phyloP scores from a whole-genome alignment of 2,113 vertebrate species.

The Serinus canaria region DNA sequence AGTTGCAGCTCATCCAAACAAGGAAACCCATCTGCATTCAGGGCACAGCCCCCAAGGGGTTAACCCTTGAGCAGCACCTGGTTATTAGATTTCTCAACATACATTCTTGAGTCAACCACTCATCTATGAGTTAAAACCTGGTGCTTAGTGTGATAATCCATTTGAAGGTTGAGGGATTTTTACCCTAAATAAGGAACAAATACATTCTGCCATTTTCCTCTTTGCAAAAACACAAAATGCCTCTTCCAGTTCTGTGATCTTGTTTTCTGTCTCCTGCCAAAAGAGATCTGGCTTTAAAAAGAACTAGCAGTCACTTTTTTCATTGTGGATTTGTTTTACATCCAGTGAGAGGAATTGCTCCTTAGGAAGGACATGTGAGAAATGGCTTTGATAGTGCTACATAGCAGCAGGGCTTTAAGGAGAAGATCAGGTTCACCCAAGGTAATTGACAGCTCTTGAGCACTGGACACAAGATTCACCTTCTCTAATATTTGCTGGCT shows the following conservation, averaged over 20 bases:
- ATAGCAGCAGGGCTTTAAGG: not conserved
- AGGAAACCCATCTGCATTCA: not conserved
- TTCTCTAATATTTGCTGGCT: not conserved
- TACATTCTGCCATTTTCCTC: not conserved
- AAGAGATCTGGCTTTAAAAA: not conserved
- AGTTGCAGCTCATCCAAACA: not conserved
- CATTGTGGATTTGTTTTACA: not conserved
- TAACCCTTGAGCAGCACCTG: not conserved
- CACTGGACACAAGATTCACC: not conserved
- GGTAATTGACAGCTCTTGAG: not conserved
- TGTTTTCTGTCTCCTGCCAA: not conserved
- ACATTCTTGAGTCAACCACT: not conserved
- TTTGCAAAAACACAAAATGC: not conserved
- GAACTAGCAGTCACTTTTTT: not conserved
- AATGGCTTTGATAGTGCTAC: not conserved
- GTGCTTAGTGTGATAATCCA: not conserved
- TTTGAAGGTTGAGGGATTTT: not conserved
- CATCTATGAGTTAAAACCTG: not conserved
- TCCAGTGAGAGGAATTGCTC: not conserved
- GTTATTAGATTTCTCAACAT: accelerated
- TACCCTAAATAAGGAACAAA: not conserved
- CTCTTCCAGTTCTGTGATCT: not conserved
- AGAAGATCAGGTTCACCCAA: not conserved
- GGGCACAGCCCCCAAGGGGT: no score
- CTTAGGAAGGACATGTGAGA: not conserved